These are phyloP conservation scores for Epinephelus coioides DNA, from an alignment of 2,797 vertebrate species.

Conservation along the genomic window DNA sequence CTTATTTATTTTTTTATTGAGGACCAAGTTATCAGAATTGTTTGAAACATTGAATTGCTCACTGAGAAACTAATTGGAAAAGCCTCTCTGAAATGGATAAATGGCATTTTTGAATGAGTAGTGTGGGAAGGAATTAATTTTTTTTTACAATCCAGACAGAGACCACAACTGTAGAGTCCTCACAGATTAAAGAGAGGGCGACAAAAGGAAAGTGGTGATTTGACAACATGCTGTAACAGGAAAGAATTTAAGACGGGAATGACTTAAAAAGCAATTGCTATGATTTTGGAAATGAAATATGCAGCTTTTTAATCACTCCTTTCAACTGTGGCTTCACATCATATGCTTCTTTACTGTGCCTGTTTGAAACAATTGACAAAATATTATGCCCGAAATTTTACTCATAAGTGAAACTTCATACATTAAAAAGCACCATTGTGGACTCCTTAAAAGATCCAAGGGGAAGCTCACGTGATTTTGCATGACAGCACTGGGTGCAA, in stretches of 20 bases:
- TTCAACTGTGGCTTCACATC: slow-evolving; percentile 32
- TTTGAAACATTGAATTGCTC: slow-evolving; percentile 14
- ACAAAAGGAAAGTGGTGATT: slow-evolving; percentile 45
- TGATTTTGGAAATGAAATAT: slow-evolving; percentile 75
- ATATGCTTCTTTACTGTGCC: slow-evolving; percentile 16
- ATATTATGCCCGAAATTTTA: background rate
- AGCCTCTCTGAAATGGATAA: background rate
- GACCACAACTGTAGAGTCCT: slow-evolving; percentile 44
- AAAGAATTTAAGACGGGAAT: slow-evolving; percentile 54
- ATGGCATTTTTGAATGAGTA: slow-evolving; percentile 12
- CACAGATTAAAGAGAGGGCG: slow-evolving; percentile 45
- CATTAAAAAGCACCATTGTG: background rate
- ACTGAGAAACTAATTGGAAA: slow-evolving; percentile 45
- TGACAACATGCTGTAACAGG: slow-evolving; percentile 74
- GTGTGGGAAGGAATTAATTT: background rate
- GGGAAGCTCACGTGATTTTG: slow-evolving; percentile 39
- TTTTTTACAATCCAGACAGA: slow-evolving; percentile 18
- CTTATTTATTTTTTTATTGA: slow-evolving; percentile 19
- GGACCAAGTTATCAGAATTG: slow-evolving; percentile 6
- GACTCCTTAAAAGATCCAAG: slow-evolving; percentile 19
- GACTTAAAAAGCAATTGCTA: slow-evolving; percentile 60
- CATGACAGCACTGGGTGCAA: slow-evolving; percentile 30
- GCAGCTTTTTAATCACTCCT: slow-evolving; percentile 51
- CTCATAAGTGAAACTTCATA: slow-evolving; percentile 10
- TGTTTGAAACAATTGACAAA: slow-evolving; percentile 1